Evolutionary conservation across 2,888 invertebrate genomes (phyloP).

Genomic region (Tiliacea citrago): DNA sequence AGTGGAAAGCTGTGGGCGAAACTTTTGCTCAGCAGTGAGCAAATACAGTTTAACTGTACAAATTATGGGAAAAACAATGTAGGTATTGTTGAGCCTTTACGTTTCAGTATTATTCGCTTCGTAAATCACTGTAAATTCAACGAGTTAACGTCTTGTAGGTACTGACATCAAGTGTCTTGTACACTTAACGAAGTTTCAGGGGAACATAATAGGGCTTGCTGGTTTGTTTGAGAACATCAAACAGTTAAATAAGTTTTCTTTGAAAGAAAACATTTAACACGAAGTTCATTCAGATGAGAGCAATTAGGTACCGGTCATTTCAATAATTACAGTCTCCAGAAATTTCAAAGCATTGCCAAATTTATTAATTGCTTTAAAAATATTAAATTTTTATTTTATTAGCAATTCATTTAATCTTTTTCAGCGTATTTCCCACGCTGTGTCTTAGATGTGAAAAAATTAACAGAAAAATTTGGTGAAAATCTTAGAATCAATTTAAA

Average conservation of each 20-base stretch:
- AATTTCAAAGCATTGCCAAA: conserved; percentile 21
- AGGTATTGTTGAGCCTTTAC: background rate
- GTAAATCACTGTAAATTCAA: conserved; percentile 7
- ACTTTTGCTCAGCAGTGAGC: too few relatives aligned
- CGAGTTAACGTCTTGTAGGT: conserved; percentile 27
- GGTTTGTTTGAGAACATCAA: background rate
- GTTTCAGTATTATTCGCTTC: conserved; percentile 3
- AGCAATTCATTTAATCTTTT: background rate
- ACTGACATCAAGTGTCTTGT: conserved; percentile 27
- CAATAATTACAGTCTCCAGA: background rate
- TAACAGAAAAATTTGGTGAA: background rate
- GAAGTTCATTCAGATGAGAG: background rate
- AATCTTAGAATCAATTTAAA: conserved; percentile 2
- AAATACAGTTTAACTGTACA: background rate
- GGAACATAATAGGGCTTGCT: background rate
- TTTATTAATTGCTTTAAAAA: background rate
- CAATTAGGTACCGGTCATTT: background rate
- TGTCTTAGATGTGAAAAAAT: background rate
- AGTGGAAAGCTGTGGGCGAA: too few relatives aligned
- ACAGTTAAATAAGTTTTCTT: background rate
- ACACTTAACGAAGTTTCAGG: conserved; percentile 15
- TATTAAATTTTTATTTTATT: background rate
- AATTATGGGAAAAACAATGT: too few relatives aligned
- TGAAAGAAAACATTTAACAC: background rate
- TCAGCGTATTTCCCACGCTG: background rate